These are phyloP conservation scores for Pilophorus perplexus DNA, from an alignment of 2,888 invertebrate genomes.

Conservation along the genomic window DNA sequence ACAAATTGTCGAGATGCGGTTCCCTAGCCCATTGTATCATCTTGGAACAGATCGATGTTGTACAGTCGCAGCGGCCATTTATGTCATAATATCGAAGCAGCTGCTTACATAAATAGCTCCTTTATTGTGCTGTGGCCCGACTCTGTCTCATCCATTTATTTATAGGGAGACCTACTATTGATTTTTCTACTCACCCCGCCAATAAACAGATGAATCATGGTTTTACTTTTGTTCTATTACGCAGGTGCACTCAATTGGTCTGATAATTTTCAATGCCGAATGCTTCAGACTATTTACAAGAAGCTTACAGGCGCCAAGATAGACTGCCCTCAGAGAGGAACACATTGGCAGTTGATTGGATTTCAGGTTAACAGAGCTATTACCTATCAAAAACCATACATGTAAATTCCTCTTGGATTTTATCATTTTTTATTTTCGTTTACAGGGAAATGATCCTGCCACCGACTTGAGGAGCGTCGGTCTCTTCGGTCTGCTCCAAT, in stretches of 20 bases:
- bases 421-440: too few species aligned
- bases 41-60: constrained; percentile 3
- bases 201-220: too few species aligned
- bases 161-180: too few species aligned
- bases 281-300: constrained; percentile 56
- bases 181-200: too few species aligned
- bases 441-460: constrained; percentile 55
- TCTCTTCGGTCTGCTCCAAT: constrained; percentile 55
- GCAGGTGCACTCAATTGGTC: constrained; percentile 54
- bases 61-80: not conserved
- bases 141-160: too few species aligned
- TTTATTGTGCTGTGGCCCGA: too few species aligned
- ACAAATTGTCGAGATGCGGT: too few species aligned
- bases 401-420: too few species aligned
- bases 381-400: too few species aligned
- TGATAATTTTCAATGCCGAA: constrained; percentile 53
- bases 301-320: constrained; percentile 54
- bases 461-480: constrained; percentile 58
- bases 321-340: constrained; percentile 55
- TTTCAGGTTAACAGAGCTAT: constrained; percentile 53
- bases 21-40: too few species aligned
- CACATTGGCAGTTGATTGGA: constrained; percentile 59
- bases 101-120: constrained; percentile 3
- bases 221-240: too few species aligned
- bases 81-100: constrained; percentile 11